These are phyloP conservation scores for Bucorvus abyssinicus DNA, from an alignment of 2,797 vertebrate species.

Conservation along the genomic window DNA sequence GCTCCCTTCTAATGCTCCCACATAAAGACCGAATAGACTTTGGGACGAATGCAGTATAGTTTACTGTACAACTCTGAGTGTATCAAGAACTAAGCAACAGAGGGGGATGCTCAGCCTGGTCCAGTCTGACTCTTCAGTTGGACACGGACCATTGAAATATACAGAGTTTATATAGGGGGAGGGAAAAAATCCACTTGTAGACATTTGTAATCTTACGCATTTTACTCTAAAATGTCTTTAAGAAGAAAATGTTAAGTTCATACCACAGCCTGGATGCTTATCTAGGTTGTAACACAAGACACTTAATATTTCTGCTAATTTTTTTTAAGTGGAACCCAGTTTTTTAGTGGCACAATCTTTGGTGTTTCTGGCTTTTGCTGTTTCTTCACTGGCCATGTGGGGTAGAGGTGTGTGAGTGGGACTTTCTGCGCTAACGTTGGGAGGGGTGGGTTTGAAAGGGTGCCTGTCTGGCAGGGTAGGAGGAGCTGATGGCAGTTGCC, in stretches of 20 bases:
- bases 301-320: neutral
- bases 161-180: neutral
- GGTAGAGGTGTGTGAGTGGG: neutral
- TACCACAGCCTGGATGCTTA: neutral
- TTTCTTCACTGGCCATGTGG: neutral
- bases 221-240: neutral
- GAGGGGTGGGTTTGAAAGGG: neutral
- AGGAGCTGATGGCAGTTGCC: neutral
- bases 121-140: neutral
- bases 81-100: neutral
- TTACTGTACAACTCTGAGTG: neutral
- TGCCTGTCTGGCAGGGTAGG: neutral
- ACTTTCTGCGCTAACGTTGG: accelerated
- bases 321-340: neutral
- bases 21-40: neutral
- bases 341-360: neutral
- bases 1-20: neutral
- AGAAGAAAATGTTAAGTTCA: neutral
- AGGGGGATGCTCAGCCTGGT: neutral
- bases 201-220: neutral
- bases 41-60: neutral
- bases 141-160: neutral
- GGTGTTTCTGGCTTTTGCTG: neutral
- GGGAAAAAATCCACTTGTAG: neutral
- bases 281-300: neutral